A percentile compares a stretch with the other conserved stretches of the same genome.
Evolutionary conservation across 2,888 invertebrate species (phyloP).

Genomic region (Nephrotoma flavescens): DNA sequence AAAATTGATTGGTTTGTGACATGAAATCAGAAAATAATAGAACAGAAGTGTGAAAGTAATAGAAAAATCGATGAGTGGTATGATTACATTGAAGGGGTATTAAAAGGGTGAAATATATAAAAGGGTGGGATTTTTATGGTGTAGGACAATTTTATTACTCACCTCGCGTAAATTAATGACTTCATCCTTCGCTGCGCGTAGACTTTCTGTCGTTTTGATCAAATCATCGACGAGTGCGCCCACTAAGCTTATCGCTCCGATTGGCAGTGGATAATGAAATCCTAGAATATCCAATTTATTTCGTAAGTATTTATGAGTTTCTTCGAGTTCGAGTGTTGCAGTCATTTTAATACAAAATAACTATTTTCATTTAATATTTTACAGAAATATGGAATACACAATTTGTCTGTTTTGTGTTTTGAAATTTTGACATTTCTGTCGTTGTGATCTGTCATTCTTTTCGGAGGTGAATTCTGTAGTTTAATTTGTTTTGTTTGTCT

Average conservation of each 20-base stretch:
- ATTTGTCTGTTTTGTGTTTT: not conserved
- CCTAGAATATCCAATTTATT: conserved; percentile 69
- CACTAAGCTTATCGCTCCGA: conserved; percentile 66
- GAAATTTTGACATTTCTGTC: not conserved
- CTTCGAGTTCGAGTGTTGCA: not conserved
- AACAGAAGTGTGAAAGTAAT: not conserved
- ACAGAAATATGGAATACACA: not conserved
- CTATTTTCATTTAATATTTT: not conserved
- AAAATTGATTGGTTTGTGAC: not conserved
- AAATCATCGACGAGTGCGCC: conserved; percentile 69
- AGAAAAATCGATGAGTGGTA: not conserved
- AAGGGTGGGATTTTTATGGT: not conserved
- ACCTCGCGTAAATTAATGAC: conserved; percentile 54
- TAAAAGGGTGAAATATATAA: not conserved
- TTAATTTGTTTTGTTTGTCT: no score
- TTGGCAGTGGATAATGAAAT: conserved; percentile 57
- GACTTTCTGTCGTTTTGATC: conserved; percentile 72
- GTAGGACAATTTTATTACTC: conserved; percentile 11
- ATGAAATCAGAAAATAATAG: not conserved
- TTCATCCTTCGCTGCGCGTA: conserved; percentile 68
- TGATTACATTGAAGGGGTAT: not conserved
- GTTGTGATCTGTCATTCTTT: not conserved
- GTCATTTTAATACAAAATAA: not conserved
- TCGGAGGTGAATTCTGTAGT: not conserved
- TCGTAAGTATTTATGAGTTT: conserved; percentile 25